A percentile compares a stretch with the other conserved stretches of the same genome.
Evolutionary conservation across 2,888 invertebrate genomes (phyloP).

Genomic region (Ectemnius continuus): DNA sequence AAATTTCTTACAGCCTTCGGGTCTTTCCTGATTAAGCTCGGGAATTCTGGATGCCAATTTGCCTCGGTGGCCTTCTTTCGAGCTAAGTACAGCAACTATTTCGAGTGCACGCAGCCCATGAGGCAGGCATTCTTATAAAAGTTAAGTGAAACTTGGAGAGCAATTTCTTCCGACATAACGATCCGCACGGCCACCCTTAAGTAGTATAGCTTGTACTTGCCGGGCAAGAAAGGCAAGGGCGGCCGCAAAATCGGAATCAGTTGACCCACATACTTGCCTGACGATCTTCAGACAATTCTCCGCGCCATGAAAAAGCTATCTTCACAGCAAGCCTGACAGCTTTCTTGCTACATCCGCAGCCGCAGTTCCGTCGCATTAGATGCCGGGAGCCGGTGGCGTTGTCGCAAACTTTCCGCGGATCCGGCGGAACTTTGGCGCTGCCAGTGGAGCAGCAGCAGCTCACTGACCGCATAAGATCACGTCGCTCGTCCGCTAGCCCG

Average conservation of each 20-base stretch:
- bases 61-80: too few relatives aligned
- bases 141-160: background rate
- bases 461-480: constrained; percentile 21
- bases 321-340: constrained; percentile 12
- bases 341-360: constrained; percentile 31
- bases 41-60: too few relatives aligned
- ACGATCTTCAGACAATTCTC: constrained; percentile 9
- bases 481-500: background rate
- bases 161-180: background rate
- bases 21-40: background rate
- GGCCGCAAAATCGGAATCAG: constrained; percentile 1
- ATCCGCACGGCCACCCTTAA: background rate
- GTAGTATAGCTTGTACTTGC: background rate
- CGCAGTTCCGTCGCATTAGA: constrained; percentile 38
- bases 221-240: too few relatives aligned
- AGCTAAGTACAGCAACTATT: too few relatives aligned
- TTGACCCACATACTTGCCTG: constrained; percentile 8
- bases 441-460: background rate
- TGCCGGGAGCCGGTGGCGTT: constrained; percentile 10
- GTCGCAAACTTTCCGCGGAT: constrained; percentile 36
- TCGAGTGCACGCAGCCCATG: too few relatives aligned
- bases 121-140: background rate
- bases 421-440: constrained; percentile 20
- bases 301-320: constrained; percentile 17
- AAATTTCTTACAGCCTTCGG: constrained; percentile 29